Percentiles rank a stretch among this genome's conserved stretches.
phyloP scores from a whole-genome alignment of 2,888 invertebrate genomes.

The Panzeria rudis region DNA sequence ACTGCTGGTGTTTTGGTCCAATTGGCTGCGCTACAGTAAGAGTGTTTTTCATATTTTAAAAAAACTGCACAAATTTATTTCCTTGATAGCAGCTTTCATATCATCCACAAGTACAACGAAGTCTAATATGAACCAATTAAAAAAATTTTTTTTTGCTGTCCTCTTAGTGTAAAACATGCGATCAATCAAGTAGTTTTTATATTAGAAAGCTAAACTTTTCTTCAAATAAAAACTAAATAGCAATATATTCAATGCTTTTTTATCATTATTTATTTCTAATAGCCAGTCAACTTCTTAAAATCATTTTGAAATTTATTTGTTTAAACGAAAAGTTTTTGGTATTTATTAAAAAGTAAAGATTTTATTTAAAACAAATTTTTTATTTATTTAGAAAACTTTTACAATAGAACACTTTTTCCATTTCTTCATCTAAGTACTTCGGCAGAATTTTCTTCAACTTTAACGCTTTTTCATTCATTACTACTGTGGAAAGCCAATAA shows the following conservation, averaged over 20 bases:
- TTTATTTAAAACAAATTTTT: constrained; percentile 18
- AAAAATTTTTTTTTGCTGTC: no score
- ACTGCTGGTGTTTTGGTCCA: no score
- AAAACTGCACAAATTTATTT: no score
- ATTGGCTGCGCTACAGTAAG: no score
- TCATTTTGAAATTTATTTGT: constrained; percentile 34
- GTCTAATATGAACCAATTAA: no score
- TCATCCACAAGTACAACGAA: no score
- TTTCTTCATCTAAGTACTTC: constrained; percentile 9
- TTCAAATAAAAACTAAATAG: no score
- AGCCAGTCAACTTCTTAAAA: constrained; percentile 22
- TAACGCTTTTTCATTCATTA: constrained; percentile 10
- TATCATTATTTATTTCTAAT: constrained; percentile 19
- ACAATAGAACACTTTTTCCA: constrained; percentile 44
- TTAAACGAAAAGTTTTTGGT: constrained; percentile 52
- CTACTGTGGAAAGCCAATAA: constrained; percentile 53
- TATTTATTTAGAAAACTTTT: constrained; percentile 68
- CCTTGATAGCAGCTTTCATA: no score
- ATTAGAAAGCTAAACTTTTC: neutral
- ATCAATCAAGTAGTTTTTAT: neutral
- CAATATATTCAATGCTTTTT: neutral
- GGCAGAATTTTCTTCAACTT: constrained; percentile 4
- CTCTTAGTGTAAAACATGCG: no score
- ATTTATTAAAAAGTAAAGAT: constrained; percentile 42
- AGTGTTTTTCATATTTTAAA: no score